These are phyloP conservation scores for Pardosa pseudoannulata DNA, from an alignment of 2,888 invertebrate genomes.

Conservation along the genomic window DNA sequence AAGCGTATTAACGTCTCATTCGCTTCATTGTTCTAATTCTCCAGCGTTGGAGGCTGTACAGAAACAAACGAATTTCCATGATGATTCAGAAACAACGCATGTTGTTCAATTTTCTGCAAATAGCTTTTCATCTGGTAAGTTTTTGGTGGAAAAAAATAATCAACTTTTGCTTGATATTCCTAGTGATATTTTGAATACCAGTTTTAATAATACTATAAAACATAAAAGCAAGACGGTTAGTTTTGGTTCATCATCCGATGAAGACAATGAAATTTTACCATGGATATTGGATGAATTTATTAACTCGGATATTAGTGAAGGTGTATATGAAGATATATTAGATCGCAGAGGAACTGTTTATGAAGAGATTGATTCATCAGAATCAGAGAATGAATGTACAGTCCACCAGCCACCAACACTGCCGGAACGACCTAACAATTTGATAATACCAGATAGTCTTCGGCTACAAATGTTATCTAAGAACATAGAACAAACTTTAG, in stretches of 20 bases:
- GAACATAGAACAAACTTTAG: constrained; percentile 30
- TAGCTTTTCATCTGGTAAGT: too few relatives aligned
- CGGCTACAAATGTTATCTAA: constrained; percentile 41
- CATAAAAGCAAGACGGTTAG: background rate
- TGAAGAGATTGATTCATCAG: constrained; percentile 29
- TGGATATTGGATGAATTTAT: background rate
- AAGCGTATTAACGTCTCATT: too few relatives aligned
- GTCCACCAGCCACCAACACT: background rate
- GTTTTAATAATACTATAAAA: background rate
- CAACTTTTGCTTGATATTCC: constrained; percentile 11
- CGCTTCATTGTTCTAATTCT: too few relatives aligned
- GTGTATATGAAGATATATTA: constrained; percentile 47
- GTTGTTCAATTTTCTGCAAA: too few relatives aligned
- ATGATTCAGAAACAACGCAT: too few relatives aligned
- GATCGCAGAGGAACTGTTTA: constrained; percentile 32
- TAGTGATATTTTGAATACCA: constrained; percentile 29
- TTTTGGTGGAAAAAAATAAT: too few relatives aligned
- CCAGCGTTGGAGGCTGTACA: too few relatives aligned
- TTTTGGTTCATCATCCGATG: background rate
- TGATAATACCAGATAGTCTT: background rate
- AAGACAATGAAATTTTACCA: background rate
- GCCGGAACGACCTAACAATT: background rate
- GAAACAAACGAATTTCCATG: too few relatives aligned
- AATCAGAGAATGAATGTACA: constrained; percentile 14
- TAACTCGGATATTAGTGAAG: background rate